Percentiles rank a stretch among this genome's conserved stretches.
Conservation (phyloP, 2,888 invertebrate species). For the Margaritifera margaritifera region DNA sequence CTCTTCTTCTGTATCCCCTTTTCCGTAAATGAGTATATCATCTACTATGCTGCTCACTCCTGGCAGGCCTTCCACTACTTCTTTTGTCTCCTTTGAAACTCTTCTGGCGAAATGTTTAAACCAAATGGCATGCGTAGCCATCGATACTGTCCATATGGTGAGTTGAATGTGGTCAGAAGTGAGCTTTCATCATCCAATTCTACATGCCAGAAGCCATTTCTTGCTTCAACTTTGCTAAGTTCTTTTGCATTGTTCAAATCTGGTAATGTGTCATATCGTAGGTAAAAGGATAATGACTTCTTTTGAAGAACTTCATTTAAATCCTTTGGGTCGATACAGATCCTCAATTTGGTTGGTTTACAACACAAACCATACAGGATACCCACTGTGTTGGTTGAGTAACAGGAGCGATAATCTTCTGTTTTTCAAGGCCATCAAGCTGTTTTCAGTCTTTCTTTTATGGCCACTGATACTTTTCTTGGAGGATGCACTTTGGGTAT, state of each 20-base stretch:
- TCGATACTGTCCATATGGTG: slow-evolving; percentile 39
- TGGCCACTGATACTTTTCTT: slow-evolving; percentile 20
- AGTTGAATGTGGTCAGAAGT: slow-evolving; percentile 41
- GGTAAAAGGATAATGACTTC: slow-evolving; percentile 30
- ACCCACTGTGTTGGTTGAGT: slow-evolving; percentile 39
- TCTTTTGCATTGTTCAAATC: slow-evolving; percentile 32
- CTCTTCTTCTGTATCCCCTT: slow-evolving; percentile 28
- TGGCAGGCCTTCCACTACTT: slow-evolving; percentile 36
- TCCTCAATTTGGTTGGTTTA: slow-evolving; percentile 30
- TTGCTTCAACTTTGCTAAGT: slow-evolving; percentile 32
- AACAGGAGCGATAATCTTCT: slow-evolving; percentile 26
- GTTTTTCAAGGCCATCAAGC: slow-evolving; percentile 24
- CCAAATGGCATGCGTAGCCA: slow-evolving; percentile 46
- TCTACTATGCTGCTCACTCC: slow-evolving; percentile 38
- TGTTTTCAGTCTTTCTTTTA: slow-evolving; percentile 19
- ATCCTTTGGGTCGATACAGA: slow-evolving; percentile 39
- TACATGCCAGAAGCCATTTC: slow-evolving; percentile 39
- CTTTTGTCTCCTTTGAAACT: slow-evolving; percentile 36
- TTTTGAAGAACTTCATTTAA: slow-evolving; percentile 34
- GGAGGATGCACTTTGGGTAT: slow-evolving; percentile 19
- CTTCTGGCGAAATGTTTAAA: slow-evolving; percentile 28
- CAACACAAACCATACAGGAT: slow-evolving; percentile 28
- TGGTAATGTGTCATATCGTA: slow-evolving; percentile 40
- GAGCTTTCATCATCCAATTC: slow-evolving; percentile 35
- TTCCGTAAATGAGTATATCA: slow-evolving; percentile 37